Conservation (phyloP, 2,113 vertebrate species). For the Hiodon tergisus region DNA sequence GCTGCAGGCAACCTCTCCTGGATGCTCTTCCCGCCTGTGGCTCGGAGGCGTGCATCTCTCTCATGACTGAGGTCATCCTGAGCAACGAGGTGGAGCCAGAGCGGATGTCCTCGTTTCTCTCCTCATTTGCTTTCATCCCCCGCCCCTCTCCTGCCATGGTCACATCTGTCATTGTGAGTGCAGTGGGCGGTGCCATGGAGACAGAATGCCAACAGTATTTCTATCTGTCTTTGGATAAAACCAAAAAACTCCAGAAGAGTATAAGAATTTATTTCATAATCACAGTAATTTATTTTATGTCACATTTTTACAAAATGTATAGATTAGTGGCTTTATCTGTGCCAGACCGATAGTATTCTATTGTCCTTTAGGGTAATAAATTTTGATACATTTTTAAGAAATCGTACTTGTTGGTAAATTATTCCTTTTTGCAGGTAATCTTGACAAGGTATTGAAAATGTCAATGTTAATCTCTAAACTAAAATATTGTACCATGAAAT, state of each 20-base stretch:
- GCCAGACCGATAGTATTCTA: not conserved
- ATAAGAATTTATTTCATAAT: not conserved
- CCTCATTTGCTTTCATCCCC: conserved; percentile 65
- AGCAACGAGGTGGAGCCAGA: conserved; percentile 64
- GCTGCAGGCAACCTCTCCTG: conserved; percentile 69
- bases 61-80: conserved; percentile 66
- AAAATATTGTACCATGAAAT: not conserved
- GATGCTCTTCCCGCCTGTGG: conserved; percentile 74
- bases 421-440: not conserved
- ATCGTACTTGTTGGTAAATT: not conserved
- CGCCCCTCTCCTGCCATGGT: conserved; percentile 67
- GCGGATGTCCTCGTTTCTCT: conserved; percentile 59
- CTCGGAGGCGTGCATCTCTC: conserved; percentile 67
- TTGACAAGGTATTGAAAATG: not conserved
- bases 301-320: too few relatives aligned
- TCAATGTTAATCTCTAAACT: not conserved
- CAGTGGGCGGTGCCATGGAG: not conserved
- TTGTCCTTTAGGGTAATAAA: not conserved
- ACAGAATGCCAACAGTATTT: not conserved
- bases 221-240: not conserved
- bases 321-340: too few relatives aligned
- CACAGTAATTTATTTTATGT: too few relatives aligned
- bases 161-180: conserved; percentile 63
- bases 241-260: not conserved
- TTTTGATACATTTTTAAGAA: not conserved